These are phyloP conservation scores for Eidolon helvum DNA, from an alignment of 2,113 vertebrate species.

Conservation along the genomic window DNA sequence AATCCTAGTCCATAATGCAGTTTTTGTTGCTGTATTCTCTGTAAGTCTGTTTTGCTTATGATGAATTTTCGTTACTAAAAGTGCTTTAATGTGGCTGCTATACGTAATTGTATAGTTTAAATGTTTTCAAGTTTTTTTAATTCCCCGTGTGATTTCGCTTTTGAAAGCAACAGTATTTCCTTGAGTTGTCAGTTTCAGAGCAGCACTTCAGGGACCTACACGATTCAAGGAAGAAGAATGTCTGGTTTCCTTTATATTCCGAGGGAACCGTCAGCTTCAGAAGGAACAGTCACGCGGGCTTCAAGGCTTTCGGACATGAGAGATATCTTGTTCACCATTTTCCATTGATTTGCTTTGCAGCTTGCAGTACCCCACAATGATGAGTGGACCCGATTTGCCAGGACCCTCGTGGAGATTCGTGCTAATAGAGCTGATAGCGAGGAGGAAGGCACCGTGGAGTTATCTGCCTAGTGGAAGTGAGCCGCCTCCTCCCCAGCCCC, in stretches of 20 bases:
- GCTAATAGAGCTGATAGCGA: conserved; percentile 95
- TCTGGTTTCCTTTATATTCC: neutral
- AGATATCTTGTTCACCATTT: neutral
- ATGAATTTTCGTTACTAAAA: neutral
- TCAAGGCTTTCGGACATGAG: neutral
- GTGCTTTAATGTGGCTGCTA: neutral
- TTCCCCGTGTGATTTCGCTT: neutral
- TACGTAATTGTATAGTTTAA: neutral
- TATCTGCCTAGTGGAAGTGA: conserved; percentile 84
- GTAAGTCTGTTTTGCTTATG: neutral
- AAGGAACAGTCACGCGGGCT: neutral
- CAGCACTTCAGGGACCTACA: neutral
- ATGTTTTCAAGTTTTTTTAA: neutral
- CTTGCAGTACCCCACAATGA: conserved; percentile 93
- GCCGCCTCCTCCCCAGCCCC: neutral
- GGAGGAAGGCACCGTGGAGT: conserved; percentile 92
- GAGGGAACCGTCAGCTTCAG: neutral
- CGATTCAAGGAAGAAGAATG: neutral
- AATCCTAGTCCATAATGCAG: neutral
- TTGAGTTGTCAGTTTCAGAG: neutral
- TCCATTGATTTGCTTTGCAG: conserved; percentile 79
- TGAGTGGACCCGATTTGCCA: conserved; percentile 94
- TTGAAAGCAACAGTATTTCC: neutral
- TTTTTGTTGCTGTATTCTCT: neutral
- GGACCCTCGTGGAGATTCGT: conserved; percentile 95